Evolutionary conservation across 2,113 vertebrate genomes (phyloP), one percentile per base, ranked within the genome.

Genomic region (Girardinichthys multiradiatus): DNA sequence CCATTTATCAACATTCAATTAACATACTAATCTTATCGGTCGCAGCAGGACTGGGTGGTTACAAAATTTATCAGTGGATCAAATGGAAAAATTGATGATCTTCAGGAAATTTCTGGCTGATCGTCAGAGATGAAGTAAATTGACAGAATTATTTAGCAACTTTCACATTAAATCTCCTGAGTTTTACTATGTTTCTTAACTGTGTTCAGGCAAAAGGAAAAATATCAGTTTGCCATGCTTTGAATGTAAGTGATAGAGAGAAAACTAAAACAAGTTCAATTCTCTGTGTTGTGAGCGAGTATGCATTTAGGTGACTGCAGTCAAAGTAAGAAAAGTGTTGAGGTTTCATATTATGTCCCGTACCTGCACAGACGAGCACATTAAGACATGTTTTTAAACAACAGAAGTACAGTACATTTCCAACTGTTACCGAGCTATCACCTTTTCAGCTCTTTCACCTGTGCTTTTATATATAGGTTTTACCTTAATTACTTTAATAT

Each of bases 1-100:
- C 75, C 69, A 71, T 77, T 86, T 30, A 39, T 73, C 62, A 68
- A 68, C 72, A 66, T 76, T 83, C 72, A 82, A 86, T 88, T 85
- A 86, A 72, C 58, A 58, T 67, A 66, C 31, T 76, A 67, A 86
- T 87, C 35, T 72, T 63, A 81, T 24, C 27, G 31, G 69, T 64
- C 68, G 70, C 66, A 63, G 51, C 26, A 26, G 48, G 33, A 78
- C 70, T 68, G 35, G 6, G n/a, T 12, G n/a, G 70, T 58, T 65
- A 60, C 13, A 67, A 82, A 84, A 76, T 54, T 57, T 72, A 81
- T 81, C 61, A 65, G 35, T 31, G 7, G 30, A 72, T 85, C 35
- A 69, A 74, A 84, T 19, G 15, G 30, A 60, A n/a, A 78, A 57
- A 79, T 45, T 68, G 58, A 60, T 68, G 17, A 29, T 64, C 26